A percentile compares a stretch with the other conserved stretches of the same genome.
phyloP scores from a whole-genome alignment of 35 echinoderm and acorn worm species.

The Strongylocentrotus purpuratus region DNA sequence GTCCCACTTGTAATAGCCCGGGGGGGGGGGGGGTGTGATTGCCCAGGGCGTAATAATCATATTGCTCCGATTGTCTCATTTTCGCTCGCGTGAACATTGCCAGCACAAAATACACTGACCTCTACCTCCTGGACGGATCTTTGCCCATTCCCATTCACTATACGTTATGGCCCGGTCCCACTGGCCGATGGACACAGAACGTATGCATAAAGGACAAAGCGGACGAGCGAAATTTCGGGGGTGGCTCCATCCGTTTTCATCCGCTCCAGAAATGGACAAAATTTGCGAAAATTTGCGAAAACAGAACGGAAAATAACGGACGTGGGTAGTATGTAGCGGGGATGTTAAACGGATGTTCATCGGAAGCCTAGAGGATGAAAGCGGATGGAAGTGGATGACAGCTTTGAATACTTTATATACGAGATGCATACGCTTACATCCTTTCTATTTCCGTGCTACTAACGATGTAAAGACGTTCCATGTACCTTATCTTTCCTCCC shows the following conservation, averaged over 20 bases:
- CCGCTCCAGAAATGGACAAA: conserved; percentile 16
- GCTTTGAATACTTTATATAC: conserved; percentile 35
- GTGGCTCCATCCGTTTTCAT: background rate
- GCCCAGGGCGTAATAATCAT: too few species aligned
- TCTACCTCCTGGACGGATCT: too few species aligned
- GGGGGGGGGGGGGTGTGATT: too few species aligned
- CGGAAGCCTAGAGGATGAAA: conserved; percentile 34
- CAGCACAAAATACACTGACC: too few species aligned
- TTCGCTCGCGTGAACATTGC: too few species aligned
- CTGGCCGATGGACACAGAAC: background rate
- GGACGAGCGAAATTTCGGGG: conserved; percentile 19
- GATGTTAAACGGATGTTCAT: conserved; percentile 30
- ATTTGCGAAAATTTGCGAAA: conserved; percentile 32
- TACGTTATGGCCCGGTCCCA: background rate
- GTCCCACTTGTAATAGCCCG: too few species aligned
- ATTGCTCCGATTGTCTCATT: too few species aligned
- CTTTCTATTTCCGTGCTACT: conserved; percentile 38
- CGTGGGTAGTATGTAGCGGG: conserved; percentile 23
- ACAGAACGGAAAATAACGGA: conserved; percentile 33
- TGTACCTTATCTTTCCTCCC: conserved; percentile 33
- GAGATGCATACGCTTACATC: conserved; percentile 37
- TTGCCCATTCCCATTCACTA: too few species aligned
- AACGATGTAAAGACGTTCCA: conserved; percentile 38
- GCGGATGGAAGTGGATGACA: conserved; percentile 40
- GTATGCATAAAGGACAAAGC: conserved; percentile 27